Evolutionary conservation across 2,888 invertebrate species (phyloP).

Genomic region (Acleris emargana): DNA sequence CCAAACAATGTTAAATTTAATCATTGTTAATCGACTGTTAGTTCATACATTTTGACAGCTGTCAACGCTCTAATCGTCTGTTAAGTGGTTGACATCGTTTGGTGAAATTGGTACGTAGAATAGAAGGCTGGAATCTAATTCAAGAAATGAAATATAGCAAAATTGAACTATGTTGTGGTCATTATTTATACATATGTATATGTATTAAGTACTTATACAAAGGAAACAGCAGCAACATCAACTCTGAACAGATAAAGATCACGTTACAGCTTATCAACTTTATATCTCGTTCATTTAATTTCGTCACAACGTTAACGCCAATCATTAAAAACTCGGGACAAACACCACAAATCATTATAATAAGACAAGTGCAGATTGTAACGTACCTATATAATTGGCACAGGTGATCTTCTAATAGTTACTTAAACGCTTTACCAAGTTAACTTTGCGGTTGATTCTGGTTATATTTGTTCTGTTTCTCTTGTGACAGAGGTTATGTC

Average conservation of each 20-base stretch:
- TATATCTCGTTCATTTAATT: not conserved
- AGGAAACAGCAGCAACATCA: too few relatives aligned
- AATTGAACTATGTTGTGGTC: too few relatives aligned
- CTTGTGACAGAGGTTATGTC: conserved; percentile 36
- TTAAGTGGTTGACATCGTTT: too few relatives aligned
- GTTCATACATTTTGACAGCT: too few relatives aligned
- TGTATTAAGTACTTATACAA: too few relatives aligned
- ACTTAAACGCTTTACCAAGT: conserved; percentile 38
- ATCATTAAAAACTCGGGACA: conserved; percentile 18
- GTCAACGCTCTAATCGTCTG: too few relatives aligned
- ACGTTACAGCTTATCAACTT: not conserved
- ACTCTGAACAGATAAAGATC: not conserved
- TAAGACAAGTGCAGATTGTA: conserved; percentile 28
- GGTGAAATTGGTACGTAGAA: too few relatives aligned
- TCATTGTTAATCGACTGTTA: too few relatives aligned
- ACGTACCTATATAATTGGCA: conserved; percentile 50
- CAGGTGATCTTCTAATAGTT: conserved; percentile 50
- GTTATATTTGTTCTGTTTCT: conserved; percentile 40
- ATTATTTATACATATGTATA: too few relatives aligned
- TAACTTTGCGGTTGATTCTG: conserved; percentile 19
- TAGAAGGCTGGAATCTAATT: too few relatives aligned
- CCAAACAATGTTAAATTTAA: too few relatives aligned
- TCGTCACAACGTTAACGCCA: conserved; percentile 4
- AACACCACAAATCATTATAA: conserved; percentile 35
- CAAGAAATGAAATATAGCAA: too few relatives aligned